Evolutionary conservation across 2,797 vertebrate genomes (phyloP).

Genomic region (Gila robusta): DNA sequence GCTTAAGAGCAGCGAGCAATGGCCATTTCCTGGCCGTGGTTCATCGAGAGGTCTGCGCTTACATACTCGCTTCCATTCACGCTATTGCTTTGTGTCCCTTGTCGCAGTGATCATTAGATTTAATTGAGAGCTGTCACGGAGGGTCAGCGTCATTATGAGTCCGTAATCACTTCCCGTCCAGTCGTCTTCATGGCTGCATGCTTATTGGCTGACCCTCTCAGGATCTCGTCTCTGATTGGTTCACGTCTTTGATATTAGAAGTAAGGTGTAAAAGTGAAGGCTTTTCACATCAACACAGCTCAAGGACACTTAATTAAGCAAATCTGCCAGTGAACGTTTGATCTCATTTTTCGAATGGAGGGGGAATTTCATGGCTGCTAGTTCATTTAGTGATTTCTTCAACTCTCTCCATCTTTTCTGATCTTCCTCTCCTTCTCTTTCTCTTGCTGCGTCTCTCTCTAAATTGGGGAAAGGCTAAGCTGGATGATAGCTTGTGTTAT

Average conservation of each 20-base stretch:
- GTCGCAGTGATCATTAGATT: slow-evolving; percentile 72
- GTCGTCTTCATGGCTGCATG: slow-evolving; percentile 61
- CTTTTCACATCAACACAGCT: slow-evolving; percentile 68
- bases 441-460: slow-evolving; percentile 32
- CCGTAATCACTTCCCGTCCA: slow-evolving; percentile 64
- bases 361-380: slow-evolving; percentile 74
- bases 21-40: slow-evolving; percentile 43
- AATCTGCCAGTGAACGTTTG: slow-evolving; percentile 73
- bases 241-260: slow-evolving; percentile 63
- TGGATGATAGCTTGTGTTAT: slow-evolving; percentile 78
- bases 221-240: slow-evolving; percentile 41
- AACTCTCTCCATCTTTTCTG: slow-evolving; percentile 51
- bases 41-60: slow-evolving; percentile 60
- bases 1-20: slow-evolving; percentile 63
- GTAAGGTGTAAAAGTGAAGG: slow-evolving; percentile 68
- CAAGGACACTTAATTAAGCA: slow-evolving; percentile 73
- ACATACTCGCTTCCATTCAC: slow-evolving; percentile 52
- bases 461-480: slow-evolving; percentile 75
- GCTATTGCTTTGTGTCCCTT: slow-evolving; percentile 73
- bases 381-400: slow-evolving; percentile 75
- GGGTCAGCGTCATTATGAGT: slow-evolving; percentile 75
- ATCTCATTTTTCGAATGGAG: slow-evolving; percentile 71
- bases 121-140: slow-evolving; percentile 76
- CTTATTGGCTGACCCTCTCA: slow-evolving; percentile 63
- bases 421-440: slow-evolving; percentile 52